Percentiles rank a stretch among this genome's conserved stretches.
Evolutionary conservation across 1,140 invertebrate species (phyloP).

Genomic region (silkworm (Bombyx mori)): DNA sequence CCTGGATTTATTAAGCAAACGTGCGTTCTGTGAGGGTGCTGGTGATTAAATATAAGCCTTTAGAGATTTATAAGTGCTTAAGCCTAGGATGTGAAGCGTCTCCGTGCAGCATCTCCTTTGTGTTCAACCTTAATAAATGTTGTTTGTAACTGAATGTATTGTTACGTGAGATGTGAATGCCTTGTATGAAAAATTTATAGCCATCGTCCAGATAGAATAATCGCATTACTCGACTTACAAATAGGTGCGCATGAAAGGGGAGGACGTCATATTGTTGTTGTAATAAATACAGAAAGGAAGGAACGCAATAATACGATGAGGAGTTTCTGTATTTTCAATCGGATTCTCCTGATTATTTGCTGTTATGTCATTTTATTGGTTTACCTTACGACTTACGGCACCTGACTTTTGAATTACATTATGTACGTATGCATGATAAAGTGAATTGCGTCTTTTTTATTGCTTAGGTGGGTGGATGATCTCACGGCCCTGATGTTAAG

Average conservation of each 20-base stretch:
- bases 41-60: constrained; percentile 62
- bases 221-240: constrained; percentile 19
- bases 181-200: constrained; percentile 41
- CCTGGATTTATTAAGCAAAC: constrained; percentile 19
- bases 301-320: no score
- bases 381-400: no score
- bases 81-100: constrained; percentile 31
- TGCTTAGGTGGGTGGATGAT: no score
- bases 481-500: no score
- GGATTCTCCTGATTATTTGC: no score
- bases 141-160: constrained; percentile 49
- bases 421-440: no score
- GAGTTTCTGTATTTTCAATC: no score
- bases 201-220: constrained; percentile 18
- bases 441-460: no score
- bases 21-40: constrained; percentile 46
- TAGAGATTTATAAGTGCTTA: constrained; percentile 65
- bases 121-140: constrained; percentile 46
- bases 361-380: no score
- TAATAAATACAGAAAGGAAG: constrained; percentile 2
- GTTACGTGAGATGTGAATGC: constrained; percentile 38
- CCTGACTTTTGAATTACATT: no score
- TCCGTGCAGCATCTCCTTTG: constrained; percentile 28
- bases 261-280: not conserved
- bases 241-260: constrained; percentile 14